A percentile compares a stretch with the other conserved stretches of the same genome.
Conservation (phyloP, 2,113 vertebrate species). For the Poicephalus gulielmi region DNA sequence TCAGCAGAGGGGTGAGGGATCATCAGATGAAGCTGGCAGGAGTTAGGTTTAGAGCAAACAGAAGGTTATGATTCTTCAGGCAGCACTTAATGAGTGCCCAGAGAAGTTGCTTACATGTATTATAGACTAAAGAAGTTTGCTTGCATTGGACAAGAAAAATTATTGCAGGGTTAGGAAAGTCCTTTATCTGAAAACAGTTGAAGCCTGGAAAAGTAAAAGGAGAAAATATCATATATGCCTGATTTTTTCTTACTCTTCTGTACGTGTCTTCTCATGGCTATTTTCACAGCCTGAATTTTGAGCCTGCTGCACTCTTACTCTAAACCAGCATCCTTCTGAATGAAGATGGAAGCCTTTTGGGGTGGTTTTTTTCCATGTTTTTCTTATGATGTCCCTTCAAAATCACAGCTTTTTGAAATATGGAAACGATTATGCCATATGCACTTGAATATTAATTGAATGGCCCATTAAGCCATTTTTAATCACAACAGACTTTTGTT, state of each 20-base stretch:
- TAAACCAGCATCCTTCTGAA: not conserved
- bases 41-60: not conserved
- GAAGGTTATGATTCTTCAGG: not conserved
- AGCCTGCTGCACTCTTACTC: not conserved
- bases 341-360: not conserved
- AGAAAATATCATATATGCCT: not conserved
- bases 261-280: not conserved
- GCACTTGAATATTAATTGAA: not conserved
- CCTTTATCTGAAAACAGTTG: not conserved
- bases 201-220: not conserved
- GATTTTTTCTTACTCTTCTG: not conserved
- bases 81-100: not conserved
- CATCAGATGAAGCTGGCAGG: not conserved
- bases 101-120: not conserved
- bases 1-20: not conserved
- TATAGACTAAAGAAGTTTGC: not conserved
- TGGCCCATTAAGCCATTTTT: not conserved
- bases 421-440: not conserved
- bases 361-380: not conserved
- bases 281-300: not conserved
- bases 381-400: not conserved
- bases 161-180: not conserved
- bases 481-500: constrained; percentile 17
- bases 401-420: not conserved
- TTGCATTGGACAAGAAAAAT: not conserved